phyloP scores from a whole-genome alignment of 2,888 invertebrate genomes.

The Epirrhoe alternata region DNA sequence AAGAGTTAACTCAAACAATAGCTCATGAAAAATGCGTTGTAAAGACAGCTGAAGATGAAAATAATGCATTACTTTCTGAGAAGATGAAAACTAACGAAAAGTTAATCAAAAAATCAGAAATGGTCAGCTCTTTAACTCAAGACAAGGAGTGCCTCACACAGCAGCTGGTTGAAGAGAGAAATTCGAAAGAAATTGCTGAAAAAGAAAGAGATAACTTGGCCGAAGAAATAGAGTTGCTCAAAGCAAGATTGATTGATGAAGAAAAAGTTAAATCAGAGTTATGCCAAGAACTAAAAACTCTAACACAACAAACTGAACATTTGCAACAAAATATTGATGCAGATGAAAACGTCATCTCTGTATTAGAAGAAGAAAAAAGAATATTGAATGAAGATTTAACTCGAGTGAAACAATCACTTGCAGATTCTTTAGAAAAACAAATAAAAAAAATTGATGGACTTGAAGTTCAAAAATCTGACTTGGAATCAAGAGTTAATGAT shows the following conservation, averaged over 20 bases:
- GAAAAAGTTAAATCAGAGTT: conserved; percentile 23
- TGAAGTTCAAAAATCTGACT: conserved; percentile 12
- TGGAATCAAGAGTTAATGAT: conserved; percentile 7
- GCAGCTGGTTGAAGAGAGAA: conserved; percentile 57
- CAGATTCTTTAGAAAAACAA: conserved; percentile 19
- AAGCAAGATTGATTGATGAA: conserved; percentile 34
- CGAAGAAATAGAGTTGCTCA: conserved; percentile 45
- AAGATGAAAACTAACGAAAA: conserved; percentile 41
- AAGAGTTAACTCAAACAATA: conserved; percentile 25
- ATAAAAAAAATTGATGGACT: conserved; percentile 13
- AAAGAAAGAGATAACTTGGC: conserved; percentile 51
- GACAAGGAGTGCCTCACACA: conserved; percentile 57
- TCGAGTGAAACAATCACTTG: conserved; percentile 25
- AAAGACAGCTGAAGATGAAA: conserved; percentile 47
- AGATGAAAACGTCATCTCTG: conserved; percentile 3
- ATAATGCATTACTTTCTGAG: conserved; percentile 31
- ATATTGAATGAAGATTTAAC: conserved; percentile 23
- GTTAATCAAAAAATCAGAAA: conserved; percentile 43
- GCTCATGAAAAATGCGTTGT: conserved; percentile 49
- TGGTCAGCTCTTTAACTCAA: conserved; percentile 40
- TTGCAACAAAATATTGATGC: conserved; percentile 23
- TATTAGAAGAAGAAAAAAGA: conserved; percentile 22
- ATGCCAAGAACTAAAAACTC: conserved; percentile 29
- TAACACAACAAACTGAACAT: conserved; percentile 16
- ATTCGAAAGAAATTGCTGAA: conserved; percentile 51